A percentile compares a stretch with the other conserved stretches of the same genome.
phyloP scores from a whole-genome alignment of 2,888 invertebrate genomes.

The Pseudolycoriella hygida region DNA sequence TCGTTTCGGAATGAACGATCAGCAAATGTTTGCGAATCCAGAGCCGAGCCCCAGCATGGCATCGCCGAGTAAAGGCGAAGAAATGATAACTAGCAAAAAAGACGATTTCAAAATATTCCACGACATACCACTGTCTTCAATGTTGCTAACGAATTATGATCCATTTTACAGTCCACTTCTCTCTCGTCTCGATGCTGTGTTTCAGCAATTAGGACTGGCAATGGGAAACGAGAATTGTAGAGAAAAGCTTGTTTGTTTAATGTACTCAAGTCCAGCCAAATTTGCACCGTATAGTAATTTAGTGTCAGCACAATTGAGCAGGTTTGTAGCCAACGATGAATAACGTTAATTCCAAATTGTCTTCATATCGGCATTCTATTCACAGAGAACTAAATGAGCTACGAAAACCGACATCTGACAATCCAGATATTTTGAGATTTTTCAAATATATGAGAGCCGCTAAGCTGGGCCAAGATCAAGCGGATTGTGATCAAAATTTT shows the following conservation, averaged over 20 bases:
- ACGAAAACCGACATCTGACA: constrained; percentile 67
- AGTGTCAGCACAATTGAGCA: constrained; percentile 72
- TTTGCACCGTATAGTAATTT: constrained; percentile 80
- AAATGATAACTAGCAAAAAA: constrained; percentile 20
- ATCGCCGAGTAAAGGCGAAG: constrained; percentile 31
- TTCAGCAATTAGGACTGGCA: constrained; percentile 50
- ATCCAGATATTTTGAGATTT: constrained; percentile 72
- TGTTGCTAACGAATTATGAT: constrained; percentile 70
- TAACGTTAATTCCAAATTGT: too few relatives aligned
- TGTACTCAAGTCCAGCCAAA: constrained; percentile 76
- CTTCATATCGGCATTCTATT: neutral
- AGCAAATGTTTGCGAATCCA: constrained; percentile 40
- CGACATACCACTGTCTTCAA: constrained; percentile 66
- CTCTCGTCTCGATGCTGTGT: constrained; percentile 69
- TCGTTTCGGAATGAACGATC: constrained; percentile 39
- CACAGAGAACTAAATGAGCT: constrained; percentile 69
- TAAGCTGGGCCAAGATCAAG: constrained; percentile 68
- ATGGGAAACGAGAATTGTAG: constrained; percentile 53
- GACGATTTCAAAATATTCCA: constrained; percentile 71
- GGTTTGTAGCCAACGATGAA: too few relatives aligned
- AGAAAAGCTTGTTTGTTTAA: constrained; percentile 68
- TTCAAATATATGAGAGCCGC: constrained; percentile 85
- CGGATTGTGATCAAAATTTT: constrained; percentile 50
- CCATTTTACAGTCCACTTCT: constrained; percentile 78
- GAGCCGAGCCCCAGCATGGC: constrained; percentile 40